Conservation (phyloP, 2,797 vertebrate species). For the Huso huso region DNA sequence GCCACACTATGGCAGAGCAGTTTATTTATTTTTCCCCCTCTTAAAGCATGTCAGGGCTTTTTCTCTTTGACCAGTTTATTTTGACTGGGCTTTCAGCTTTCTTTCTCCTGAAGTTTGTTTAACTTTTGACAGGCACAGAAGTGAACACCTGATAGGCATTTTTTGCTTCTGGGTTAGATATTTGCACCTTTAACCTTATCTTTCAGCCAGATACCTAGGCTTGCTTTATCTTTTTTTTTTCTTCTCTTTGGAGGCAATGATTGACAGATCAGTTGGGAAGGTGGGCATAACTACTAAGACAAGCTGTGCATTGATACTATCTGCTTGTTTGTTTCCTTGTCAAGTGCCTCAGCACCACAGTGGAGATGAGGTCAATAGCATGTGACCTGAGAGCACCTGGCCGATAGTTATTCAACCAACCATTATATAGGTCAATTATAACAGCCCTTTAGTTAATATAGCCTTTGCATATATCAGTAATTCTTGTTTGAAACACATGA, state of each 20-base stretch:
- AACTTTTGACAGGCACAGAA: constrained; percentile 32
- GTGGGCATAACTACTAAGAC: constrained; percentile 14
- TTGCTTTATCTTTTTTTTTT: constrained; percentile 16
- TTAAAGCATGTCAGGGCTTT: constrained; percentile 29
- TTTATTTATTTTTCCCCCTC: constrained; percentile 35
- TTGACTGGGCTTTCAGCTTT: constrained; percentile 42
- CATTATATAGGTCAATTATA: constrained; percentile 30
- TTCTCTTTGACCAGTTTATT: constrained; percentile 39
- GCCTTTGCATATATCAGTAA: background rate
- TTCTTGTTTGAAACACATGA: constrained; percentile 15
- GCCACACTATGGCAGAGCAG: constrained; percentile 16
- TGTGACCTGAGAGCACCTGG: constrained; percentile 33
- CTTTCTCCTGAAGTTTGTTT: constrained; percentile 37
- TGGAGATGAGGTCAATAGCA: constrained; percentile 26
- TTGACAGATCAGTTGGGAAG: constrained; percentile 20
- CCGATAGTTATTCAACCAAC: constrained; percentile 27
- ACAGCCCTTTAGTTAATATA: constrained; percentile 1
- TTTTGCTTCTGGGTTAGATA: constrained; percentile 30
- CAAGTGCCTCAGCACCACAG: constrained; percentile 24
- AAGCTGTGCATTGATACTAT: constrained; percentile 26
- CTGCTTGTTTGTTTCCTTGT: constrained; percentile 30
- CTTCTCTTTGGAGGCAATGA: constrained; percentile 22
- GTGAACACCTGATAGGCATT: constrained; percentile 38
- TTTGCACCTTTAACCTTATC: constrained; percentile 42
- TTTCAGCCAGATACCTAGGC: constrained; percentile 41